Conservation (phyloP, 2,797 vertebrate species). For the Labroides dimidiatus region DNA sequence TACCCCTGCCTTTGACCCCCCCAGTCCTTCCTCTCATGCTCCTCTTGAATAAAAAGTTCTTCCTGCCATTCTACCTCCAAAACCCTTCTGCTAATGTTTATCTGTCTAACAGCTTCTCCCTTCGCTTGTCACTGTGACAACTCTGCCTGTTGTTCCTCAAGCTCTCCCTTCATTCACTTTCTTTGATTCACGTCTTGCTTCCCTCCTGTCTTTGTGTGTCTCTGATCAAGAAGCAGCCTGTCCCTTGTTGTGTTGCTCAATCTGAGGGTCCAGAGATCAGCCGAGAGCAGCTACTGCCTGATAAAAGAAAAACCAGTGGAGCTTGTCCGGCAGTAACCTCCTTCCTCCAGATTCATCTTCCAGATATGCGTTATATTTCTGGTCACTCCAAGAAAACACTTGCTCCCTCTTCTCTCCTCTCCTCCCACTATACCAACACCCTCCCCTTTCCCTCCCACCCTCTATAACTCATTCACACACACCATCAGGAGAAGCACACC, state of each 20-base stretch:
- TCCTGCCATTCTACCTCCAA: slow-evolving; percentile 29
- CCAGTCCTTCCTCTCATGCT: slow-evolving; percentile 59
- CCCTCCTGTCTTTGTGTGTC: slow-evolving; percentile 48
- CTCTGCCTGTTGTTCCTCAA: slow-evolving; percentile 2
- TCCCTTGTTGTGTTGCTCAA: slow-evolving; percentile 71
- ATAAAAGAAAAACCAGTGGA: slow-evolving; percentile 67
- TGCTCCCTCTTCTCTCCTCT: slow-evolving; percentile 42
- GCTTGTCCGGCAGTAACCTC: slow-evolving; percentile 71
- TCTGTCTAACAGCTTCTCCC: slow-evolving; percentile 17
- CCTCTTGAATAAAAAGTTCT: slow-evolving; percentile 55
- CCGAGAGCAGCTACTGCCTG: slow-evolving; percentile 60
- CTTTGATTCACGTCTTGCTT: slow-evolving; percentile 9
- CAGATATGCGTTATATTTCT: slow-evolving; percentile 55
- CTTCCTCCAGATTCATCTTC: slow-evolving; percentile 56
- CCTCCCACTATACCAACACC: slow-evolving; percentile 25
- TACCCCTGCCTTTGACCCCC: slow-evolving; percentile 54
- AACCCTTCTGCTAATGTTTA: slow-evolving; percentile 19
- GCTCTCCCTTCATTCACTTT: slow-evolving; percentile 10
- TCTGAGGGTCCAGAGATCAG: slow-evolving; percentile 84
- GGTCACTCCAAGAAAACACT: slow-evolving; percentile 55
- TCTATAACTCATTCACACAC: slow-evolving; percentile 54
- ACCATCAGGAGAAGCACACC: slow-evolving; percentile 26
- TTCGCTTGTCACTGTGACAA: not conserved
- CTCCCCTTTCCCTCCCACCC: slow-evolving; percentile 14
- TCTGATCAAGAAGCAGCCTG: slow-evolving; percentile 43